Evolutionary conservation across 2,113 vertebrate genomes (phyloP), one percentile per base, ranked within the genome.

Genomic region (cattle (Bos taurus)): DNA sequence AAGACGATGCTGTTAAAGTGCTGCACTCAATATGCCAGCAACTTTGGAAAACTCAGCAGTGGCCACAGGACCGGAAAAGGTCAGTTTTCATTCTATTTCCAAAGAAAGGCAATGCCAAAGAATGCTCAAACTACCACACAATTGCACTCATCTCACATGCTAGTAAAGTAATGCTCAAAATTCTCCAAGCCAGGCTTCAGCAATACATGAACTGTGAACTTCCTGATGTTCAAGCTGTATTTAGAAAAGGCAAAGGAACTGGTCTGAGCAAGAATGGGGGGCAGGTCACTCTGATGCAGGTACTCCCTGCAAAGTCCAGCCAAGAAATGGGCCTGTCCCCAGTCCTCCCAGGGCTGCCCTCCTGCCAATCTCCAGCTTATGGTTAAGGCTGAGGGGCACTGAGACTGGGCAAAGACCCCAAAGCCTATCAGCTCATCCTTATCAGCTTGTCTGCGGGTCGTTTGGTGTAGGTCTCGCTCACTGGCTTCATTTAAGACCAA

Each of bases 401-500:
- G 30, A 54, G 54, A 23, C 54, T 52, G 1, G 1, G 26, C n/a
- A 54, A 86, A 48, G 33, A 33, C 67, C 40, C n/a, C 1, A 1
- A 2, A 59, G 62, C 33, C 62, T 5, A 40, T 74, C 67, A 40
- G 14, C 1, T 56, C 0, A 1, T 6, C 52, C 30, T 11, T 3
- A 2, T 23, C 43, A 13, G 17, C 14, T 13, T n/a, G 11, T 50
- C n/a, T 40, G 0, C 0, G 28, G 43, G 19, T 30, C 9, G 4
- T 52, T 59, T 52, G 25, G 2, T 15, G 46, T 11, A 3, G 85
- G 83, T 43, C 48, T 94, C 15, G 88, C 98, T 99, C 97, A 99
- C 99, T 99, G 98, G 95, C 99, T 98, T 6, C 40, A 95, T 40
- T 57, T 54, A 3, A 99, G 98, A 91, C 99, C 98, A 71, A 71